Evolutionary conservation across 2,888 invertebrate species (phyloP), one percentile per base, ranked within the genome.

Genomic region (Acleris cristana): DNA sequence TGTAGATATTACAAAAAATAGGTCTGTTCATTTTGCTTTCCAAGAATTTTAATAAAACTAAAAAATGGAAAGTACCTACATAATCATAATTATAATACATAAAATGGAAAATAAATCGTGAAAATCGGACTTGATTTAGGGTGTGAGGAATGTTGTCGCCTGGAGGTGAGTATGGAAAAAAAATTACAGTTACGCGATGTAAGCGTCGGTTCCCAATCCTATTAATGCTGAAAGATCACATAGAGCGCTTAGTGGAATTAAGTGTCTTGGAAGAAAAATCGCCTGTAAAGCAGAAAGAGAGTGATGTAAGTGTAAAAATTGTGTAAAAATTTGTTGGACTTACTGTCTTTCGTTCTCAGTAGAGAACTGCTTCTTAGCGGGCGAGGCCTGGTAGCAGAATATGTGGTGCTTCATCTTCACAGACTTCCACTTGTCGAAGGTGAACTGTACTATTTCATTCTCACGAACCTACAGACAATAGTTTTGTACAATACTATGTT

Each of bases 341-440:
- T 80, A 93, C 93, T 87, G 92, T 79, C 85, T 95, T 71, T 96
- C 96, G 64, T 95, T 95, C 78, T 96, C 96, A 63, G 96, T 95
- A 1, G 96, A 96, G 79, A 97, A 97, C 79, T 96, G 96, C 75
- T 96, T 96, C 83, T 96, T 96, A 2, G 96, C 95, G 0, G 97
- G 97, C 1, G 97, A 97, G 0, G 97, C 96, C 84, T 97, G 97
- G 81, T 97, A 97, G 80, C 97, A 97, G 84, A 97, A 97, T 72
- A 97, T 96, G 79, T 97, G 97, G 85, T 97, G 97, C 94, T 97
- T 96, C 95, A 97, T 96, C 81, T 95, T 95, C 0, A 97, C 96
- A 6, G 96, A 95, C 79, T 96, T 95, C 97, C 97, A 97, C 82
- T 95, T 95, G 71, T 96, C 96, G 76, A 96, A 97, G 2, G 96